A percentile compares a stretch with the other conserved stretches of the same genome.
Conservation (phyloP, 2,797 vertebrate genomes). For the Gambelia wislizenii region DNA sequence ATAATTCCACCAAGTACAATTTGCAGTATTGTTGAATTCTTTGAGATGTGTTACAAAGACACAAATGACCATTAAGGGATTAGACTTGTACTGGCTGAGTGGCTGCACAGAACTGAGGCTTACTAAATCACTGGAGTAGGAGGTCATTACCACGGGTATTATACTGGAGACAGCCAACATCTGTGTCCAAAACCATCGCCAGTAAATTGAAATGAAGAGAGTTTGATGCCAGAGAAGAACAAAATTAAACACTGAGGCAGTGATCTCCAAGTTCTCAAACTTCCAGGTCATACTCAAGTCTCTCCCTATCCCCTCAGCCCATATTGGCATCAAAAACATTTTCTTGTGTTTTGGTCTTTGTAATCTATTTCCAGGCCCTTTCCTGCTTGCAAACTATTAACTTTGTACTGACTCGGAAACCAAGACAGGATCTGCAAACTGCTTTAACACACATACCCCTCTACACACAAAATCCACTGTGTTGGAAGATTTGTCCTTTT, state of each 20-base stretch:
- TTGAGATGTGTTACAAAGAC: constrained; percentile 71
- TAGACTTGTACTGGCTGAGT: constrained; percentile 74
- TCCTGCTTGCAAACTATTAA: constrained; percentile 65
- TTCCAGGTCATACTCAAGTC: constrained; percentile 71
- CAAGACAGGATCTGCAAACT: constrained; percentile 61
- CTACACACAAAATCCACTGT: constrained; percentile 20
- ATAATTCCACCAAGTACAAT: constrained; percentile 71
- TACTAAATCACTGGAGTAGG: constrained; percentile 79
- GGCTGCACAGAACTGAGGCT: constrained; percentile 64
- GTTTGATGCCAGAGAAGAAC: constrained; percentile 60
- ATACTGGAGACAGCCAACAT: constrained; percentile 73
- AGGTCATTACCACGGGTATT: constrained; percentile 77
- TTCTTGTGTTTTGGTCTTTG: constrained; percentile 69
- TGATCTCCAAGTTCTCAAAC: constrained; percentile 61
- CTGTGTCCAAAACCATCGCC: constrained; percentile 68
- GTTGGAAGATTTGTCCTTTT: constrained; percentile 49
- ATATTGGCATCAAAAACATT: constrained; percentile 64
- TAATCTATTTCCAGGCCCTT: constrained; percentile 68
- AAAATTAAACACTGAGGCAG: constrained; percentile 67
- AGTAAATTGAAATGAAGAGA: constrained; percentile 68
- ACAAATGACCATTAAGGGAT: constrained; percentile 85
- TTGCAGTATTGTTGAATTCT: constrained; percentile 71
- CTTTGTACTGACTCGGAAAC: constrained; percentile 65
- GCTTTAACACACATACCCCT: constrained; percentile 30
- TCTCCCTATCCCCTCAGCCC: constrained; percentile 25